Conservation (phyloP, 2,113 vertebrate genomes). For the Vulpes vulpes region DNA sequence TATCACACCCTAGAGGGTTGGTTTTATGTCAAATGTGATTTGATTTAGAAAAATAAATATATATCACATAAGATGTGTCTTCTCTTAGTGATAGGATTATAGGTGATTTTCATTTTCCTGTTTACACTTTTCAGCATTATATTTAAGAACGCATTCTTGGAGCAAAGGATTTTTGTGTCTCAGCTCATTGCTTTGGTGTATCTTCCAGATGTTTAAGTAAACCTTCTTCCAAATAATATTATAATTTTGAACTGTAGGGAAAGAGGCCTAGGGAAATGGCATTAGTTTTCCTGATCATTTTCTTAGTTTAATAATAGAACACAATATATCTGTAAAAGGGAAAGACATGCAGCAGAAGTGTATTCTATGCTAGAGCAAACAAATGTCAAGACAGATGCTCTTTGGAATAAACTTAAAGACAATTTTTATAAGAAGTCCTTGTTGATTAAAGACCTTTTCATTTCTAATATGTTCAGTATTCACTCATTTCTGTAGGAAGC, state of each 20-base stretch:
- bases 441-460: not conserved
- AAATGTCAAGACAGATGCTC: not conserved
- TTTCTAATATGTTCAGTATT: not conserved
- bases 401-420: not conserved
- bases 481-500: not conserved
- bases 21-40: constrained; percentile 29
- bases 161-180: not conserved
- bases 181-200: not conserved
- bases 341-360: not conserved
- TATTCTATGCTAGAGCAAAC: not conserved
- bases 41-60: constrained; percentile 62
- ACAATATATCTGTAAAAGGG: not conserved
- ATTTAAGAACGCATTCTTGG: constrained; percentile 13
- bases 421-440: not conserved
- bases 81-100: not conserved
- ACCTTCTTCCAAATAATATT: not conserved
- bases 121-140: constrained; percentile 11
- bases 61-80: not conserved
- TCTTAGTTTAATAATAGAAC: constrained; percentile 36
- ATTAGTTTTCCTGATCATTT: constrained; percentile 34
- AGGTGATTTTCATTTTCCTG: constrained; percentile 45
- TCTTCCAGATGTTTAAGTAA: constrained; percentile 32
- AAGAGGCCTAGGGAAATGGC: constrained; percentile 18
- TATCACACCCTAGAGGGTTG: not conserved
- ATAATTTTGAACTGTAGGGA: not conserved